These are phyloP conservation scores for Alexandromys fortis DNA, from an alignment of 2,113 vertebrate species.

Conservation along the genomic window DNA sequence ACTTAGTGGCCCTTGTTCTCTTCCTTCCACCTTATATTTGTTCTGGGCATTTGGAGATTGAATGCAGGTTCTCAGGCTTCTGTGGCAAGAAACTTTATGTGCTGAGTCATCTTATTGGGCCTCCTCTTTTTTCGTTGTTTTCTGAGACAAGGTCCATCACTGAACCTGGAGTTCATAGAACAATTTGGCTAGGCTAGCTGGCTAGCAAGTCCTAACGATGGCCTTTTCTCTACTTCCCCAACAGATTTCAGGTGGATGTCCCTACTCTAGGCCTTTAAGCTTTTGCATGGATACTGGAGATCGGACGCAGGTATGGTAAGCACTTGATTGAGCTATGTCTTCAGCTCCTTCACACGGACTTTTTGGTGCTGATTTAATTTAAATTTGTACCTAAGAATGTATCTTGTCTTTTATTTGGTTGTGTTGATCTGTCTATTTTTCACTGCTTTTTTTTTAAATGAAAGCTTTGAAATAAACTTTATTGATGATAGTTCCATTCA, in stretches of 20 bases:
- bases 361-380: conserved; percentile 48
- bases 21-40: neutral
- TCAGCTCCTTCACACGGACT: neutral
- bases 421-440: conserved; percentile 11
- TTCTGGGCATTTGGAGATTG: neutral
- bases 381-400: conserved; percentile 27
- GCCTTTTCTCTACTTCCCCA: neutral
- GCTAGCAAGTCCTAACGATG: neutral
- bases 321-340: neutral
- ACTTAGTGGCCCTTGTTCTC: neutral
- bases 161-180: neutral
- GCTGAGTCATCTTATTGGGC: neutral
- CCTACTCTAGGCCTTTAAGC: neutral
- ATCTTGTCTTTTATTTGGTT: conserved; percentile 48
- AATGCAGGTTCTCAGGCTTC: neutral
- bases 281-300: no score
- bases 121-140: neutral
- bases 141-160: neutral
- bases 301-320: no score
- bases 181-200: neutral
- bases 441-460: conserved; percentile 24
- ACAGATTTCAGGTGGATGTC: neutral
- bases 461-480: conserved; percentile 41
- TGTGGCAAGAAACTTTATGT: neutral
- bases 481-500: neutral